Evolutionary conservation across 2,113 vertebrate species (phyloP).

Genomic region (Aphelocoma coerulescens): DNA sequence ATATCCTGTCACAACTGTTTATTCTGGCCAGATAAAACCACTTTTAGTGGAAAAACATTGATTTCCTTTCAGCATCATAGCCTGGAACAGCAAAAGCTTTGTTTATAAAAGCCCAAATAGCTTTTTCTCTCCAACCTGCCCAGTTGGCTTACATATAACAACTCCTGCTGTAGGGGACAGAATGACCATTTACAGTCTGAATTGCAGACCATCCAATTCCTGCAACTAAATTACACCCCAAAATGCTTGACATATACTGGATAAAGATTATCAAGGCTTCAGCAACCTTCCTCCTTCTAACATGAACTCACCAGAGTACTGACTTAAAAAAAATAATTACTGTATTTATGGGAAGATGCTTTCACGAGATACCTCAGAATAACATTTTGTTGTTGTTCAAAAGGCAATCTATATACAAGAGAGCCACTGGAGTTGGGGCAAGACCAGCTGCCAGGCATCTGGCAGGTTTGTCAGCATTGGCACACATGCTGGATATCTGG

Average conservation of each 20-base stretch:
- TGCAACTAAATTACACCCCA: neutral
- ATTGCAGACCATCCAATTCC: neutral
- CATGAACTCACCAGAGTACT: neutral
- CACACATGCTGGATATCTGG: slow-evolving; percentile 48
- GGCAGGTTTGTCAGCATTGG: slow-evolving; percentile 64
- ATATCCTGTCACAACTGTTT: slow-evolving; percentile 61
- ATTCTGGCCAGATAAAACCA: slow-evolving; percentile 59
- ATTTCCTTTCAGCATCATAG: slow-evolving; percentile 58
- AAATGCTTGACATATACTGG: neutral
- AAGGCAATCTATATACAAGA: slow-evolving; percentile 22
- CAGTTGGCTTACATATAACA: slow-evolving; percentile 22
- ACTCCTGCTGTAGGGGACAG: slow-evolving; percentile 17
- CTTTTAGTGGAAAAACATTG: slow-evolving; percentile 54
- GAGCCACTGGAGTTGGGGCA: slow-evolving; percentile 39
- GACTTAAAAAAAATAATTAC: neutral
- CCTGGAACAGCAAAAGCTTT: slow-evolving; percentile 52
- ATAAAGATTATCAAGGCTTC: neutral
- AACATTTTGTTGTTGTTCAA: neutral
- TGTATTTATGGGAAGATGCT: slow-evolving; percentile 11
- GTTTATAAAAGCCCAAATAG: slow-evolving; percentile 52
- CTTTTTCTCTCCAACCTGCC: slow-evolving; percentile 19
- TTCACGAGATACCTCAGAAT: neutral
- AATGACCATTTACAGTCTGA: slow-evolving; percentile 32
- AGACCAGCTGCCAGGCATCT: slow-evolving; percentile 62
- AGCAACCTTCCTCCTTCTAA: neutral